These are phyloP conservation scores for Pterostichus niger DNA, from an alignment of 2,888 invertebrate genomes.

Conservation along the genomic window DNA sequence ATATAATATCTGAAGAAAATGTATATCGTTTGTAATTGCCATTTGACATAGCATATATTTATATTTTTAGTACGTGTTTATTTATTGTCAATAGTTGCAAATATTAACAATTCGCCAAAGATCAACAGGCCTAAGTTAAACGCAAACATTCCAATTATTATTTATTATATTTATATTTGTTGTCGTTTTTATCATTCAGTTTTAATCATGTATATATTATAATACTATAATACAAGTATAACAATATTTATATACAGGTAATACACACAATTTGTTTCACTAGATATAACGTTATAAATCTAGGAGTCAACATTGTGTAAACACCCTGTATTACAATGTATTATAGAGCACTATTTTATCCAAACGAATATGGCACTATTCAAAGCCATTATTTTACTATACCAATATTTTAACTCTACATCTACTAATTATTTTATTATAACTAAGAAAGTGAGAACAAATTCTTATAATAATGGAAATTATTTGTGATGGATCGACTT, in stretches of 20 bases:
- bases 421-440: slow-evolving; percentile 1
- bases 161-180: slow-evolving; percentile 41
- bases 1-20: no score
- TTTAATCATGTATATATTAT: slow-evolving; percentile 35
- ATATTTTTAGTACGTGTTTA: slow-evolving; percentile 33
- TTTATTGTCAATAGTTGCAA: slow-evolving; percentile 22
- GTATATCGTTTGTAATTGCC: no score
- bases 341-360: slow-evolving; percentile 28
- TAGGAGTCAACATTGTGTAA: not conserved
- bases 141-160: slow-evolving; percentile 27
- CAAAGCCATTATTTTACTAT: slow-evolving; percentile 53
- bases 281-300: not conserved
- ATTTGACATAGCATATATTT: slow-evolving; percentile 3
- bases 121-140: slow-evolving; percentile 31
- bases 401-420: slow-evolving; percentile 25
- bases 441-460: slow-evolving; percentile 34
- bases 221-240: slow-evolving; percentile 30
- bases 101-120: slow-evolving; percentile 1
- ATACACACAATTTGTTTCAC: slow-evolving; percentile 1
- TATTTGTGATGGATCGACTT: slow-evolving; percentile 54
- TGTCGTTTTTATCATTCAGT: slow-evolving; percentile 1
- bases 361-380: slow-evolving; percentile 29
- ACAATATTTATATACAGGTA: slow-evolving; percentile 1
- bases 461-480: slow-evolving; percentile 51
- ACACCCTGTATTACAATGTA: not conserved